Percentiles rank a stretch among this genome's conserved stretches.
phyloP scores from a whole-genome alignment of 1,140 invertebrate genomes.

The Rhopalosiphum padi region DNA sequence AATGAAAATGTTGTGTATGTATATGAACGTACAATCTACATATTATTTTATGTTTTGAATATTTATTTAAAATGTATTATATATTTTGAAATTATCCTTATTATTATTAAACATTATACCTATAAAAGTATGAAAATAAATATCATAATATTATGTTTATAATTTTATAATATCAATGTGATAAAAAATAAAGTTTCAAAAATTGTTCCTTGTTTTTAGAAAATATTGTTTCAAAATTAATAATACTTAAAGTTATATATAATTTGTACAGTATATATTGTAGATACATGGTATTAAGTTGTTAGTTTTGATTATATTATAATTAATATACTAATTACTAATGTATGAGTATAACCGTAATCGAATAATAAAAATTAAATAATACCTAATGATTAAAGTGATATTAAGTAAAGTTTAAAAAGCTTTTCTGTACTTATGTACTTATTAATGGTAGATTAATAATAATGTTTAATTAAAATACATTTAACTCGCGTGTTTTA shows the following conservation, averaged over 20 bases:
- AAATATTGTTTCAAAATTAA: not conserved
- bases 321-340: not conserved
- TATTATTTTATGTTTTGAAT: constrained; percentile 10
- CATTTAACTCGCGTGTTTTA: not conserved
- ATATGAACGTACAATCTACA: not conserved
- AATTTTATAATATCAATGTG: not conserved
- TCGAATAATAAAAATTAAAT: not conserved
- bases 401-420: not conserved
- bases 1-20: not conserved
- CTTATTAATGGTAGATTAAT: not conserved
- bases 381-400: not conserved
- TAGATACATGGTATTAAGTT: not conserved
- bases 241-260: not conserved
- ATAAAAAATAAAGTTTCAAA: not conserved
- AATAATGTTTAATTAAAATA: constrained; percentile 12
- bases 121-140: not conserved
- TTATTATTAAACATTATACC: not conserved
- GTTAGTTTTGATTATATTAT: not conserved
- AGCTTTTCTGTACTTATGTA: too few relatives aligned
- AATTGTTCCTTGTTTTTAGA: not conserved
- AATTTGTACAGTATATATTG: not conserved
- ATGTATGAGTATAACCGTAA: not conserved
- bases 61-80: not conserved
- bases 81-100: not conserved
- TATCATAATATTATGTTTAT: not conserved